Evolutionary conservation across 1,140 invertebrate species (phyloP).

Genomic region (Nasonia giraulti): DNA sequence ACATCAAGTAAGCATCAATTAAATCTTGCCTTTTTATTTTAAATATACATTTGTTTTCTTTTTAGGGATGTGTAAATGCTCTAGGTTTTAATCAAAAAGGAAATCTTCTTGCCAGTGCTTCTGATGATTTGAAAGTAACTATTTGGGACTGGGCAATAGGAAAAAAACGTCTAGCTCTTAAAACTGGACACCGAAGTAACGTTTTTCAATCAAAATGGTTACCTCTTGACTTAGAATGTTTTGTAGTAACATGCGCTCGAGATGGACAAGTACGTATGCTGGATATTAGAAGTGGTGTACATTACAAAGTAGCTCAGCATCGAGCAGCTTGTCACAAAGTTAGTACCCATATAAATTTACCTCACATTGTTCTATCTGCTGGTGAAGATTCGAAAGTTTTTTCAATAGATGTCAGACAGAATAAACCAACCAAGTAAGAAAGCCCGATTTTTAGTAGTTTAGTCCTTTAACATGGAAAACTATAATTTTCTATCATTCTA

Average conservation of each 20-base stretch:
- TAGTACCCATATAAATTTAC: slow-evolving; percentile 82
- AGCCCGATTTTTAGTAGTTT: background rate
- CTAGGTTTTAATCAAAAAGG: slow-evolving; percentile 91
- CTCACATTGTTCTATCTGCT: slow-evolving; percentile 87
- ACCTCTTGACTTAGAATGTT: slow-evolving; percentile 82
- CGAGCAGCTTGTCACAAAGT: slow-evolving; percentile 86
- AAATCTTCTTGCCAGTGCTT: slow-evolving; percentile 87
- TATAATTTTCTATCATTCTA: slow-evolving; percentile 65
- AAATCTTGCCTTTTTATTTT: slow-evolving; percentile 24
- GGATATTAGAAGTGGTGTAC: slow-evolving; percentile 73
- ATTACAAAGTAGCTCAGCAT: slow-evolving; percentile 82
- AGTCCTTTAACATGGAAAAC: too few species aligned
- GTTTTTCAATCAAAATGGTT: slow-evolving; percentile 88
- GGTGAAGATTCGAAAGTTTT: slow-evolving; percentile 91
- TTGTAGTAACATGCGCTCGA: slow-evolving; percentile 89
- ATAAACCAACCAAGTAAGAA: slow-evolving; percentile 79
- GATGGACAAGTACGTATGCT: slow-evolving; percentile 88
- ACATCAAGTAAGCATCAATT: slow-evolving; percentile 75
- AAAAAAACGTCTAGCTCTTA: slow-evolving; percentile 78
- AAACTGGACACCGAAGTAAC: slow-evolving; percentile 89
- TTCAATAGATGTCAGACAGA: slow-evolving; percentile 86
- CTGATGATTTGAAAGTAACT: slow-evolving; percentile 90
- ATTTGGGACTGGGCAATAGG: slow-evolving; percentile 93
- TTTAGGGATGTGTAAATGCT: slow-evolving; percentile 91
- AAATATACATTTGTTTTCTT: slow-evolving; percentile 12